Base-by-base conservation (phyloP, 2,113 vertebrate species). In the Labrus mixtus region DNA sequence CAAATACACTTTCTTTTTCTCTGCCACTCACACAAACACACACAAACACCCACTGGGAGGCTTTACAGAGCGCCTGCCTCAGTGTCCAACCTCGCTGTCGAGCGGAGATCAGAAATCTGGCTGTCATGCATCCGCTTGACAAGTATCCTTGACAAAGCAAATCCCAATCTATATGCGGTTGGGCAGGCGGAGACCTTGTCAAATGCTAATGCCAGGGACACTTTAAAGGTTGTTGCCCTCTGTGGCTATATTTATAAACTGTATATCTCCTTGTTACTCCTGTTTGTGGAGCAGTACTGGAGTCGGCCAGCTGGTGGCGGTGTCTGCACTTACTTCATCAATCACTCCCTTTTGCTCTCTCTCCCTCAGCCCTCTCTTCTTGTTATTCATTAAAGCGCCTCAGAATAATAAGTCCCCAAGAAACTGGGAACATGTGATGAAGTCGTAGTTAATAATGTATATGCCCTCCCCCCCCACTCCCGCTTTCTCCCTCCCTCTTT, bases 361-460 rank as follows among this genome's bases (percentile, higher is more conserved):
- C 79, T 87, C 89, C 90, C 87, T 87, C 80, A 86, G 80, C 88
- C 85, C 90, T 91, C 81, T 87, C 91, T 85, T 90, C 89, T 94
- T 93, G 93, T 94, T 94, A 94, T 95, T 95, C 94, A 95, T 95
- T 95, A 94, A 95, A 95, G 91, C 85, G 83, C 86, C 86, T 86
- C 84, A 10, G 93, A 95, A 94, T 95, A 95, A 95, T 95, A 95
- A 95, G 93, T 95, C 94, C 94, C 95, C 74, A 75, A 94, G 94
- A 95, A 95, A 95, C 93, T 87, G 84, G 86, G 92, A 93, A 87
- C 93, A 94, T 93, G 93, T 93, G 93, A 95, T 95, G 92, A 95
- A 95, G 94, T 92, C 88, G 87, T 94, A 93, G 91, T 95, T 94
- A 95, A 95, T 95, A 94, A 95, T 94, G 93, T 94, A 95, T 94